phyloP scores from a whole-genome alignment of 2,113 vertebrate genomes.

The Fregetta grallaria region DNA sequence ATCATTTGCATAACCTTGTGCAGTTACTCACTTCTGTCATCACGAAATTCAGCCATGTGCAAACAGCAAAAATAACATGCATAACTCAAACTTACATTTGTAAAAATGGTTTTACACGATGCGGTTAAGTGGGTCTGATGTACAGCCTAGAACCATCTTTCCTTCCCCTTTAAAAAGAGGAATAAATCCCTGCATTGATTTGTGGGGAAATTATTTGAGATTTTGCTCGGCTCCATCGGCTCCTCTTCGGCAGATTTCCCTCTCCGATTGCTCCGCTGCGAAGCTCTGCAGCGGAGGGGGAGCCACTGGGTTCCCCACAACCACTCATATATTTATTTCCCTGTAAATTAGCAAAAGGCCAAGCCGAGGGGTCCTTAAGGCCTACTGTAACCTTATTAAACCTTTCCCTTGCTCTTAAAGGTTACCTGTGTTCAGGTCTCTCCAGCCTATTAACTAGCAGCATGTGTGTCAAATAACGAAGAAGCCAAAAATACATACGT shows the following conservation, averaged over 20 bases:
- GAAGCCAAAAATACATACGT: not conserved
- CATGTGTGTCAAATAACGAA: not conserved
- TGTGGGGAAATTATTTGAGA: not conserved
- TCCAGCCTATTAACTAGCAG: not conserved
- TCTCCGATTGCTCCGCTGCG: not conserved
- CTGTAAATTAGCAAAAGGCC: not conserved
- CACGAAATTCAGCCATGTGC: constrained; percentile 25
- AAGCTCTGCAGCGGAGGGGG: not conserved
- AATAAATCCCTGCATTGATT: not conserved
- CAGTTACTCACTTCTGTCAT: constrained; percentile 21
- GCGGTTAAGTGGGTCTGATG: not conserved
- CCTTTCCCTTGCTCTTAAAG: not conserved
- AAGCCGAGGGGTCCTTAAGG: not conserved
- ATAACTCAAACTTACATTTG: constrained; percentile 5
- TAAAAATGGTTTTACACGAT: not conserved
- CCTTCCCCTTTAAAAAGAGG: not conserved
- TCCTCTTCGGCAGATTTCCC: not conserved
- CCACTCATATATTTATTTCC: not conserved
- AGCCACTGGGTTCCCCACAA: not conserved
- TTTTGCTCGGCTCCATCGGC: not conserved
- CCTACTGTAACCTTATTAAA: not conserved
- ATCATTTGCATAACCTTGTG: constrained; percentile 40
- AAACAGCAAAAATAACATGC: constrained; percentile 22
- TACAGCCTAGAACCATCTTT: not conserved
- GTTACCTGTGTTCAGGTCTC: not conserved